phyloP scores from a whole-genome alignment of 2,888 invertebrate genomes.

The Folsomia candida region DNA sequence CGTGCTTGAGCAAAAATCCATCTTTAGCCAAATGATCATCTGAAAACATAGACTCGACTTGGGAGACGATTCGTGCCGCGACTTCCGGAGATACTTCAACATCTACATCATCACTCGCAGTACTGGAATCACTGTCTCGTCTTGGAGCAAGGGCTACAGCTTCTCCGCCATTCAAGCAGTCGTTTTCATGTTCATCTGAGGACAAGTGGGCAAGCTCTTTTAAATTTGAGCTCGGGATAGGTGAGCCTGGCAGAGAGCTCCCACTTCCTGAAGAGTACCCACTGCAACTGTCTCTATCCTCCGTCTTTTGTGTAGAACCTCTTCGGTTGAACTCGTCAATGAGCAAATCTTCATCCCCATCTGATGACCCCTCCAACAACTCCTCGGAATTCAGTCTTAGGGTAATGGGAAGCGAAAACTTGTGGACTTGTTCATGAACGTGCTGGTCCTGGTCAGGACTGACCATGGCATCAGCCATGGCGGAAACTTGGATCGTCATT shows the following conservation, averaged over 20 bases:
- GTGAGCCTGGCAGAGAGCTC: not conserved
- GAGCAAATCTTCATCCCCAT: not conserved
- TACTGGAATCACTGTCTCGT: constrained; percentile 39
- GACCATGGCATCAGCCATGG: not conserved
- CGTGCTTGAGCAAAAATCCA: constrained; percentile 91
- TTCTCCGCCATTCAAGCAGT: constrained; percentile 12
- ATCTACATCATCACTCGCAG: constrained; percentile 15
- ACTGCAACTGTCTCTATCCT: constrained; percentile 3
- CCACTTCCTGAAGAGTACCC: constrained; percentile 4
- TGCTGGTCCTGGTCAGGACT: no score
- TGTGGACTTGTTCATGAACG: no score
- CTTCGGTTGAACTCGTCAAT: no score
- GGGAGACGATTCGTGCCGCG: constrained; percentile 73
- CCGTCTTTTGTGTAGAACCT: no score
- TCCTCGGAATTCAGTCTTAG: not conserved
- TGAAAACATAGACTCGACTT: constrained; percentile 94
- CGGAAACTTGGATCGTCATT: not conserved
- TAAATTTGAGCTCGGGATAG: not conserved
- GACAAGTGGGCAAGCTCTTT: not conserved
- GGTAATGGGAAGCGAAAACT: not conserved
- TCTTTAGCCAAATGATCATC: constrained; percentile 93
- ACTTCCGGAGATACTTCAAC: constrained; percentile 58
- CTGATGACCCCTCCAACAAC: not conserved
- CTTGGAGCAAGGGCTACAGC: not conserved
- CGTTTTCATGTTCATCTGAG: not conserved